These are phyloP conservation scores for Siniperca scherzeri DNA, from an alignment of 2,797 vertebrate genomes.

Conservation along the genomic window DNA sequence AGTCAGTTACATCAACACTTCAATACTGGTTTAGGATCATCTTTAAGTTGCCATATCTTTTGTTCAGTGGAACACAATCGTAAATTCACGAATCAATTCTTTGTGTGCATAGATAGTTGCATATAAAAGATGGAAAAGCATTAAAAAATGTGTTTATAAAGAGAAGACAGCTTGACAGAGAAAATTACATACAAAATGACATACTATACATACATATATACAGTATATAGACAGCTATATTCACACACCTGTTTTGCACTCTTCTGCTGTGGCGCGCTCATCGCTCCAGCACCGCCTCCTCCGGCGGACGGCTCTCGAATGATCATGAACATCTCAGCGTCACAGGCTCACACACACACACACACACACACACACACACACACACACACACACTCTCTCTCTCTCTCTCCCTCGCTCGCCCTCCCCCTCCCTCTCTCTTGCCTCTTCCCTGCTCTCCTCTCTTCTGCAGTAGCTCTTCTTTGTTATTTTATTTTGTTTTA, in stretches of 20 bases:
- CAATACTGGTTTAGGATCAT: too few species aligned
- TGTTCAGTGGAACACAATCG: not conserved
- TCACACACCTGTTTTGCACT: conserved; percentile 85
- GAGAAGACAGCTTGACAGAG: not conserved
- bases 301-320: conserved; percentile 82
- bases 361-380: conserved; percentile 51
- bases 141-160: not conserved
- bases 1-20: not conserved
- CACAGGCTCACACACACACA: conserved; percentile 57
- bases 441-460: conserved; percentile 58
- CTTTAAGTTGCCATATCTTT: not conserved
- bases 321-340: conserved; percentile 86
- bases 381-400: conserved; percentile 43
- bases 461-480: not conserved
- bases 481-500: conserved; percentile 10
- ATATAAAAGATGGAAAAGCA: not conserved
- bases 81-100: not conserved
- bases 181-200: not conserved
- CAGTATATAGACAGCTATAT: not conserved
- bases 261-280: conserved; percentile 74
- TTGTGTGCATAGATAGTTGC: not conserved
- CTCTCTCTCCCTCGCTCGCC: conserved; percentile 32
- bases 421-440: conserved; percentile 38
- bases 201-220: not conserved
- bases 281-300: conserved; percentile 64